Evolutionary conservation across 2,113 vertebrate genomes (phyloP).

Genomic region (Solea solea): DNA sequence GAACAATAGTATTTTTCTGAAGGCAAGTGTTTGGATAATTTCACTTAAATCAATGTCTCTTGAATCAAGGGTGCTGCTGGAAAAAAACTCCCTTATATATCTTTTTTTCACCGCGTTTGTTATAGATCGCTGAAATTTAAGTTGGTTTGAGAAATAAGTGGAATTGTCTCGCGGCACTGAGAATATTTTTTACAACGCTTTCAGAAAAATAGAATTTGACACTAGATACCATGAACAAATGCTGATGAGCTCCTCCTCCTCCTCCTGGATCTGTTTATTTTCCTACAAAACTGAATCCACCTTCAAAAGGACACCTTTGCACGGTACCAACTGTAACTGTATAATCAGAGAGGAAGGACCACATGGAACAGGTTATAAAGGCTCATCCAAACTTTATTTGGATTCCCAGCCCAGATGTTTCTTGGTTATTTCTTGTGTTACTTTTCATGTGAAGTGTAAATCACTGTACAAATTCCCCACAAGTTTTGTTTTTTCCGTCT

Average conservation of each 20-base stretch:
- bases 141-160: conserved; percentile 17
- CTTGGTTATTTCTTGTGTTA: conserved; percentile 60
- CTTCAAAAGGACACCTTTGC: not conserved
- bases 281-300: not conserved
- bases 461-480: conserved; percentile 74
- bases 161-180: conserved; percentile 23
- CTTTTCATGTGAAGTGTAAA: conserved; percentile 69
- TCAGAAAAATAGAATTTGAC: conserved; percentile 17
- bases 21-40: conserved; percentile 20
- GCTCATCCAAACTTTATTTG: conserved; percentile 48
- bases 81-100: conserved; percentile 19
- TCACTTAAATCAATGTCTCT: conserved; percentile 30
- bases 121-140: conserved; percentile 19
- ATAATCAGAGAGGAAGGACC: conserved; percentile 36
- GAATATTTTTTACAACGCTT: not conserved
- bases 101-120: conserved; percentile 23
- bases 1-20: conserved; percentile 2
- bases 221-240: not conserved
- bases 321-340: conserved; percentile 1
- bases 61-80: conserved; percentile 39
- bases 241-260: conserved; percentile 1
- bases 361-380: conserved; percentile 32
- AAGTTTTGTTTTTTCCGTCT: conserved; percentile 44
- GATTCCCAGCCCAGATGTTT: conserved; percentile 46
- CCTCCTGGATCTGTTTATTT: not conserved